phyloP scores from a whole-genome alignment of 2,888 invertebrate species.

The Zeuzera pyrina region DNA sequence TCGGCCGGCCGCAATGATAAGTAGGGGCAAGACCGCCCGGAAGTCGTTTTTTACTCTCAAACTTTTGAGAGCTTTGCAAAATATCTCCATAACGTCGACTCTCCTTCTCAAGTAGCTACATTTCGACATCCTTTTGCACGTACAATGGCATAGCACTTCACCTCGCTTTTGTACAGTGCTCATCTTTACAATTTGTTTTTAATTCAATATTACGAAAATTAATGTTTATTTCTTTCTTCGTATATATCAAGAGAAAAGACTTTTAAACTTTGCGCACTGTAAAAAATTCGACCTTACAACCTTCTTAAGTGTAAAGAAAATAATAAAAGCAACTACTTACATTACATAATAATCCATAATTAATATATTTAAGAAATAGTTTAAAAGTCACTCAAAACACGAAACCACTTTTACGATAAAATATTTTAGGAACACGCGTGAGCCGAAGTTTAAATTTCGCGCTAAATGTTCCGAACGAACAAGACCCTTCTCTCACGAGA shows the following conservation, averaged over 20 bases:
- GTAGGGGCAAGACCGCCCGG: slow-evolving; percentile 50
- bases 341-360: too few relatives aligned
- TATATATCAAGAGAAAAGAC: too few relatives aligned
- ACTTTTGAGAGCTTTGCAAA: slow-evolving; percentile 61
- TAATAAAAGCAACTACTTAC: too few relatives aligned
- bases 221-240: too few relatives aligned
- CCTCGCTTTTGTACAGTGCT: slow-evolving; percentile 14
- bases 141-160: slow-evolving; percentile 44
- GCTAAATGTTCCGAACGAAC: slow-evolving; percentile 24
- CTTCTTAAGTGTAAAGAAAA: too few relatives aligned
- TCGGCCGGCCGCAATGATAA: slow-evolving; percentile 41
- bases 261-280: too few relatives aligned
- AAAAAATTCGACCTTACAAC: too few relatives aligned
- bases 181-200: slow-evolving; percentile 14
- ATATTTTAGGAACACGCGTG: slow-evolving; percentile 14
- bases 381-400: slow-evolving; percentile 22
- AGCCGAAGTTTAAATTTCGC: slow-evolving; percentile 44
- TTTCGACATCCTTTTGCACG: slow-evolving; percentile 48
- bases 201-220: neutral
- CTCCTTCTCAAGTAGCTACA: slow-evolving; percentile 54
- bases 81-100: slow-evolving; percentile 59
- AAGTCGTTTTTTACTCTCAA: slow-evolving; percentile 53
- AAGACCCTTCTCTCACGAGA: slow-evolving; percentile 32
- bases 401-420: slow-evolving; percentile 24
- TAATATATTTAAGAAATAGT: too few relatives aligned